Evolutionary conservation across 2,797 vertebrate genomes (phyloP).

Genomic region (Erethizon dorsatum): DNA sequence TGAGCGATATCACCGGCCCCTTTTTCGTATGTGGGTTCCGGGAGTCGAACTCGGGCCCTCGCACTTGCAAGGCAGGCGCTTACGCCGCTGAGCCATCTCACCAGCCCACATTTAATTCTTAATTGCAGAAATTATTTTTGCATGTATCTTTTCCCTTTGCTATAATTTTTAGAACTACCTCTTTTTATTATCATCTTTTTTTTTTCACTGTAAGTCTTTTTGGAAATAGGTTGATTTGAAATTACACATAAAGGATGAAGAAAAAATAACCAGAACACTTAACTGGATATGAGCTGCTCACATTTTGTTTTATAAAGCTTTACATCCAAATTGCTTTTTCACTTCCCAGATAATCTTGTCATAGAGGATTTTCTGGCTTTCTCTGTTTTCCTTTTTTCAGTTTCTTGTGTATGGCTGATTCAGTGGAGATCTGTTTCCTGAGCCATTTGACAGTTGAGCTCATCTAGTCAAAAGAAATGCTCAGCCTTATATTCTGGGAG

Average conservation of each 20-base stretch:
- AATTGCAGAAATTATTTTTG: conserved; percentile 24
- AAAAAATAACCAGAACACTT: background rate
- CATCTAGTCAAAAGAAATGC: conserved; percentile 23
- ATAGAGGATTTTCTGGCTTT: conserved; percentile 52
- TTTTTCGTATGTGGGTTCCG: no score
- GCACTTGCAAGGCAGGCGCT: no score
- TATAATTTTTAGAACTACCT: conserved; percentile 11
- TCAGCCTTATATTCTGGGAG: conserved; percentile 3
- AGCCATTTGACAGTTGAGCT: conserved; percentile 51
- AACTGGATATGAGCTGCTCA: background rate
- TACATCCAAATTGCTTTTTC: background rate
- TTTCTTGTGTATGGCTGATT: background rate
- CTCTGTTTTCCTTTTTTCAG: background rate
- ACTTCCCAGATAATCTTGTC: conserved; percentile 19
- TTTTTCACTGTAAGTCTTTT: background rate
- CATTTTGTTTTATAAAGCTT: background rate
- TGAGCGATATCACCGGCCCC: no score
- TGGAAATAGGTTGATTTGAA: conserved; percentile 38
- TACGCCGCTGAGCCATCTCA: no score
- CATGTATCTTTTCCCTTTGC: background rate
- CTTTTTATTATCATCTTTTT: background rate
- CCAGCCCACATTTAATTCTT: conserved; percentile 36
- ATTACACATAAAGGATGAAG: background rate
- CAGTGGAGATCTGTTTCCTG: conserved; percentile 59
- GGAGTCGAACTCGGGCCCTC: no score